Evolutionary conservation across 1,140 invertebrate genomes (phyloP), one percentile per base, ranked within the genome.

Genomic region (Drosophila rufa): DNA sequence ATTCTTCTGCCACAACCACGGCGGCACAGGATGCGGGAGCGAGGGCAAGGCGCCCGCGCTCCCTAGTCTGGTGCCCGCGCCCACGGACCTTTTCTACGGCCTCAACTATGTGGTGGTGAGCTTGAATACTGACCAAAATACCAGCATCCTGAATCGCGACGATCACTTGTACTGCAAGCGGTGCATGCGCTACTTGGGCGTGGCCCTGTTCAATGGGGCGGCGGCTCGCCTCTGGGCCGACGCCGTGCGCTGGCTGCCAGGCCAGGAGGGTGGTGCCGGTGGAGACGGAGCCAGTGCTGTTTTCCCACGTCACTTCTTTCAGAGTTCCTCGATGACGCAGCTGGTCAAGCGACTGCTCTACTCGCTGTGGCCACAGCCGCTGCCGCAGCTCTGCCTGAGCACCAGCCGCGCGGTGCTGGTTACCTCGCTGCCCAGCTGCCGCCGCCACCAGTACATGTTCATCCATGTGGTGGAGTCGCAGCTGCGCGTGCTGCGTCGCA

Each of bases 1-100:
- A 33, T 92, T 92, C 65, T 92, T 92, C n/a, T 92, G 91, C 47
- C 91, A 92, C 65, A 78, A 25, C 42, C 84, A 89, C 33, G 69
- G 57, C 14, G 1, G 19, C 7, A 8, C 45, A 0, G 47, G 14
- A 2, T 46, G 59, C 22, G 46, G 53, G 9, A 25, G 25, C 22
- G 17, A 61, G n/a, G 4, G 19, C 36, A 56, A 40, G 36, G 14
- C 5, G 14, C 51, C 50, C 6, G 3, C 27, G 50, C 47, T 55
- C 9, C 7, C 50, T 3, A 64, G 50, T 15, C 17, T 92, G 19
- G 65, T 90, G 40, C 91, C 91, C 0, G 47, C 46, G 1, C 15
- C 15, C 9, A 30, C 8, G 0, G 84, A 92, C 45, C 64, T 92
- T 8, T 92, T 81, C 53, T 92, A 91, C 40, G 91, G 91, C 7